Conservation (phyloP, 2,888 invertebrate species). For the Iselma pallidipennis region DNA sequence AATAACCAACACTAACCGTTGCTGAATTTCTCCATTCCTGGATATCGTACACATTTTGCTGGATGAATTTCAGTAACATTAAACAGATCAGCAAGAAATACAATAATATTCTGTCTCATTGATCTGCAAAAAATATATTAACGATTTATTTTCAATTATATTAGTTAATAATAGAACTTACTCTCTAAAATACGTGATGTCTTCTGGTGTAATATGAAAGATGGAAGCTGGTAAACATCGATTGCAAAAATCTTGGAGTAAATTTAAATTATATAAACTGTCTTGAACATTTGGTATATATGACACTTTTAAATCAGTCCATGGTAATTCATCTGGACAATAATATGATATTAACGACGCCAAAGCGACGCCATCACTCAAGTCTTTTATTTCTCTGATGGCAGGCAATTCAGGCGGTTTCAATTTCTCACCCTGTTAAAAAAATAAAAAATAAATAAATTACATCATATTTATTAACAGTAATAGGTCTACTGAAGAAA, state of each 20-base stretch:
- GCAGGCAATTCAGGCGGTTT: conserved; percentile 66
- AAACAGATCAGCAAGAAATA: conserved; percentile 92
- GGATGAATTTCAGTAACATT: conserved; percentile 93
- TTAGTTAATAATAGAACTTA: conserved; percentile 51
- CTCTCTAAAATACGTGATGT: conserved; percentile 92
- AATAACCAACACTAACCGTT: conserved; percentile 48
- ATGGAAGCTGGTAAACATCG: conserved; percentile 83
- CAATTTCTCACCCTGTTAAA: conserved; percentile 61
- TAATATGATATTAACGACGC: conserved; percentile 89
- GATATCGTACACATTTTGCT: conserved; percentile 83
- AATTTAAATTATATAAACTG: conserved; percentile 87
- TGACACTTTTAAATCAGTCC: conserved; percentile 67
- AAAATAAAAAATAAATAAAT: too few species aligned
- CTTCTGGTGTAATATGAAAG: conserved; percentile 95
- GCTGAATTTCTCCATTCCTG: conserved; percentile 67
- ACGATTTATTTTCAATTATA: background rate
- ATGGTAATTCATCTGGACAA: conserved; percentile 78
- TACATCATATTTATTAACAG: too few species aligned
- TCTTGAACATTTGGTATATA: conserved; percentile 81
- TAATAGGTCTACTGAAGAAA: too few species aligned
- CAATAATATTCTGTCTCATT: conserved; percentile 88
- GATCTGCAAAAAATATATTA: conserved; percentile 61
- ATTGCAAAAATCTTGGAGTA: conserved; percentile 86
- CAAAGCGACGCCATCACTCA: conserved; percentile 89
- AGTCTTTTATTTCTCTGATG: conserved; percentile 80